Conservation (phyloP, 2,888 invertebrate species). For the Prosopocoilus inquinatus region DNA sequence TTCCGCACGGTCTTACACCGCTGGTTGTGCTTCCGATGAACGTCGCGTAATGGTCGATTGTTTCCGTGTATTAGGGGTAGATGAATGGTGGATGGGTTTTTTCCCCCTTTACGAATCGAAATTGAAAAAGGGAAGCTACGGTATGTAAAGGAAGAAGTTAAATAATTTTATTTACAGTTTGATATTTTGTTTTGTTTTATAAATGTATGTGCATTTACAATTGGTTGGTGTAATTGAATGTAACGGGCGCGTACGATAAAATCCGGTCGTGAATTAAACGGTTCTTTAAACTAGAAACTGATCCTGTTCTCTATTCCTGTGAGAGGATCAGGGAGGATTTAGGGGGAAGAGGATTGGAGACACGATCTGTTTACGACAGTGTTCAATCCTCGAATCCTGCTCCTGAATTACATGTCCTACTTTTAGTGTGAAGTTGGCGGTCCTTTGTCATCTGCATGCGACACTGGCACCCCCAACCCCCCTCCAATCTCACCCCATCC, state of each 20-base stretch:
- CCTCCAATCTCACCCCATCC: too few relatives aligned
- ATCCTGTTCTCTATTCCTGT: conserved; percentile 36
- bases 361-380: conserved; percentile 50
- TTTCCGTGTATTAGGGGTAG: too few relatives aligned
- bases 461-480: conserved; percentile 11
- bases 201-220: too few relatives aligned
- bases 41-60: not conserved
- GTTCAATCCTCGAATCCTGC: conserved; percentile 45
- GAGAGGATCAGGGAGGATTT: conserved; percentile 39
- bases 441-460: conserved; percentile 36
- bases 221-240: too few relatives aligned
- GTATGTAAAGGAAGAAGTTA: too few relatives aligned
- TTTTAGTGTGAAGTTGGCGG: conserved; percentile 34
- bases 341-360: conserved; percentile 40
- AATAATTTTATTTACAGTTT: too few relatives aligned
- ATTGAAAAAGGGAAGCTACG: too few relatives aligned
- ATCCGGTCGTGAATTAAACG: conserved; percentile 40
- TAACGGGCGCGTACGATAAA: conserved; percentile 12
- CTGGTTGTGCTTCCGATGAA: conserved; percentile 10
- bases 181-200: too few relatives aligned
- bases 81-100: too few relatives aligned
- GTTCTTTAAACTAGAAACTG: conserved; percentile 41
- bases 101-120: too few relatives aligned
- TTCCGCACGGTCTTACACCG: conserved; percentile 25
- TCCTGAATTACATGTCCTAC: conserved; percentile 43